Conservation (phyloP, 2,797 vertebrate species). For the Neosilurus mollespiculum region DNA sequence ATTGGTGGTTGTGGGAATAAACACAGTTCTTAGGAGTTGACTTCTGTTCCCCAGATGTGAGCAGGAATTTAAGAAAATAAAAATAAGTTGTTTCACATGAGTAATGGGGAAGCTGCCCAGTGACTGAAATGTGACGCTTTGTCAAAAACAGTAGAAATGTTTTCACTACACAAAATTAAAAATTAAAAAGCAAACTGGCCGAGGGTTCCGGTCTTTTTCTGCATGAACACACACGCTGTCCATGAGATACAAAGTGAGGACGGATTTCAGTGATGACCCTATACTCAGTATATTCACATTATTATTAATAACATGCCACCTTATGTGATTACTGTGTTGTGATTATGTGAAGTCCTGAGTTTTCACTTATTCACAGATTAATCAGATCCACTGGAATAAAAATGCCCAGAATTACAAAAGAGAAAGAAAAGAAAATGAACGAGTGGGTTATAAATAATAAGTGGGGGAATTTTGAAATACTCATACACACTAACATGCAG, state of each 20-base stretch:
- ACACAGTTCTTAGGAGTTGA: not conserved
- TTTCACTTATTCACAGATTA: slow-evolving; percentile 52
- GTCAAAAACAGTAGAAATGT: slow-evolving; percentile 22
- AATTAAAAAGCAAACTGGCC: slow-evolving; percentile 12
- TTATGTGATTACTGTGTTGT: slow-evolving; percentile 21
- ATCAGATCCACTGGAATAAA: slow-evolving; percentile 7
- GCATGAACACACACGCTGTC: not conserved
- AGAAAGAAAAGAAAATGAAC: slow-evolving; percentile 32
- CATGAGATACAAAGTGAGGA: slow-evolving; percentile 33
- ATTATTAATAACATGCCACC: slow-evolving; percentile 31
- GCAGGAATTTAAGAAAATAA: not conserved
- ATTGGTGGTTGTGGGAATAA: not conserved
- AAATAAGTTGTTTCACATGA: slow-evolving; percentile 65
- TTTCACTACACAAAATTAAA: slow-evolving; percentile 26
- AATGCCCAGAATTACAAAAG: slow-evolving; percentile 45
- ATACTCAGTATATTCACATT: slow-evolving; percentile 53
- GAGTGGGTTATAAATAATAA: slow-evolving; percentile 10
- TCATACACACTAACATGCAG: not conserved
- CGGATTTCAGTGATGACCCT: slow-evolving; percentile 57
- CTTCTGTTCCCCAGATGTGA: not conserved
- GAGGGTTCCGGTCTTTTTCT: not conserved
- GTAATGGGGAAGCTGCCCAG: slow-evolving; percentile 56
- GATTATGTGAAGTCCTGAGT: slow-evolving; percentile 48
- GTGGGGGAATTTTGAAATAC: not conserved
- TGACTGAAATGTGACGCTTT: slow-evolving; percentile 57